Evolutionary conservation across 2,113 vertebrate genomes (phyloP), one percentile per base, ranked within the genome.

Genomic region (Cephalopholis sonnerati): DNA sequence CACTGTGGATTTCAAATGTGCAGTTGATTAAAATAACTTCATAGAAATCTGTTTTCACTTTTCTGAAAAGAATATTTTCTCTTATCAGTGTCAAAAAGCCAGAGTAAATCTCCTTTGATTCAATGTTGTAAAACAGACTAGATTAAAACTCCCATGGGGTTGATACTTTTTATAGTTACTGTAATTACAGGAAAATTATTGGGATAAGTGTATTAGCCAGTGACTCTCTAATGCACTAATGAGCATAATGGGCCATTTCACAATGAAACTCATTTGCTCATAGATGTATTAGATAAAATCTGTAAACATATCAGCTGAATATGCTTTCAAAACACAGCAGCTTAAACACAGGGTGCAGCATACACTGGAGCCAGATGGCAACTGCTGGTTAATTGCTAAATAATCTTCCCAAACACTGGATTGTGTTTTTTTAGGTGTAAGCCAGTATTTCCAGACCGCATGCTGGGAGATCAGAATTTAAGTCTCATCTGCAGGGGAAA

Each of bases 351-450:
- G 75, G 51, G 20, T 77, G 59, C 57, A 50, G 69, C 4, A 3
- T 2, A 75, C 50, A 54, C 64, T 72, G 55, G 63, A 73, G 69
- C 81, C 87, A 85, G 87, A 41, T 87, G 82, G 84, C 51, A 88
- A 84, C 84, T 7, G 29, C 65, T 81, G 76, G 65, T 83, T 89
- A 91, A 82, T 84, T 77, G 84, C 84, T 78, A 55, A 69, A 87
- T 83, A 87, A 81, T 74, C 84, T 85, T 83, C 36, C 80, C 64
- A 73, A 89, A 87, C 69, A 89, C 55, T 66, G 77, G 77, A 72
- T 85, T 85, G 62, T 79, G 76, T 20, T 41, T 16, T 82, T 48
- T 79, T 65, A 74, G 53, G 57, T 78, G 61, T 78, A 83, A 83
- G 69, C 51, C 66, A 77, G 77, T 54, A 50, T 87, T 77, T 84